Evolutionary conservation across 2,888 invertebrate species (phyloP), one percentile per base, ranked within the genome.

Genomic region (Cheilosia grossa): DNA sequence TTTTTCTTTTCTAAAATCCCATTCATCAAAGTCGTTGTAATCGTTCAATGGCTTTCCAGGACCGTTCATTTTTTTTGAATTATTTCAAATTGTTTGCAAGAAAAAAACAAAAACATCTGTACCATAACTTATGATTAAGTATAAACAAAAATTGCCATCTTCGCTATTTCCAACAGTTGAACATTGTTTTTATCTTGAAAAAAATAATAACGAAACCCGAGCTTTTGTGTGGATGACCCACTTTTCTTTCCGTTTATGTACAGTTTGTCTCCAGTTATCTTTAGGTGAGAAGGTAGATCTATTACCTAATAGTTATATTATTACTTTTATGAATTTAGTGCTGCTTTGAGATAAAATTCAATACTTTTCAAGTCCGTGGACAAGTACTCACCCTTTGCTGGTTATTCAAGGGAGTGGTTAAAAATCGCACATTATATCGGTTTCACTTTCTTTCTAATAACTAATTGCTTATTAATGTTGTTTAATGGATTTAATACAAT

Each of bases 201-300:
- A 63, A 54, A 42, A 33, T 21, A 42, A 7, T 10, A 33, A 75
- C 49, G 37, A 51, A 61, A 33, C 33, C 24, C 37, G 61, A 75
- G 74, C 61, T 75, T 64, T 72, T 40, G 33, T 40, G 17, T 40
- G 21, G 27, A 9, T 82, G 82, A 82, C 82, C 82, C 78, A 82
- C 47, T 72, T 79, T 64, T 56, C 30, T 49, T 58, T 64, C 51
- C 40, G 37, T 42, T 77, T 54, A 5, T 42, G 53, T 54, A 27
- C 21, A 19, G 44, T 30, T 44, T 17, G 15, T n/a, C 1, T 24
- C 17, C 10, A 37, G 47, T 37, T 47, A 70, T 58, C 69, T 9
- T 30, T 15, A 1, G 2, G 30, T 44, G 44, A 54, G 5, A 30
- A 42, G n/a, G 17, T 17, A 58, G 37, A 21, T 59, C 27, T 67